Conservation (phyloP, 2,113 vertebrate genomes). For the Campylomormyrus numenius region DNA sequence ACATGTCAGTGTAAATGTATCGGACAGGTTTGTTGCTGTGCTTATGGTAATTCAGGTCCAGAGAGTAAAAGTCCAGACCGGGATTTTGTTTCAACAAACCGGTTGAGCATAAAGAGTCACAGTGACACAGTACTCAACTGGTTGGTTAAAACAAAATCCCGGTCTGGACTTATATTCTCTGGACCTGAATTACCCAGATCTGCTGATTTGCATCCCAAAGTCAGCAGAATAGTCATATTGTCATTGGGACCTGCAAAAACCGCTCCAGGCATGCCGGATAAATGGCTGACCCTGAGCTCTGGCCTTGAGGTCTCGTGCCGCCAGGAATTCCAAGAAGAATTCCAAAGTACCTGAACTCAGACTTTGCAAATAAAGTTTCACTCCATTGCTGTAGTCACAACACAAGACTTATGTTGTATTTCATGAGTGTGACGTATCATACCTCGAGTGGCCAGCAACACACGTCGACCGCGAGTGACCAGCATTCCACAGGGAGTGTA, state of each 20-base stretch:
- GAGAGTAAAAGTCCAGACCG: no score
- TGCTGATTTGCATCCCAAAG: neutral
- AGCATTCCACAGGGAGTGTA: neutral
- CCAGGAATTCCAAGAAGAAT: neutral
- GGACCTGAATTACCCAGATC: no score
- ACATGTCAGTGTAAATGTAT: neutral
- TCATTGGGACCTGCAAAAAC: neutral
- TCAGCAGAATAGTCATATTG: neutral
- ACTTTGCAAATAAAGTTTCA: neutral
- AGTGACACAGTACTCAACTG: no score
- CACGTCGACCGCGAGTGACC: no score
- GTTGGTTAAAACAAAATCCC: no score
- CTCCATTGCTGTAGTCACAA: neutral
- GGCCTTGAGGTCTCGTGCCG: neutral
- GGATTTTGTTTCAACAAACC: no score
- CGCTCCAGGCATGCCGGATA: neutral
- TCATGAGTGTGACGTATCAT: neutral
- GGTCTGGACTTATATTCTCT: no score
- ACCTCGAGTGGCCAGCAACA: neutral
- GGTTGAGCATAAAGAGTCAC: no score
- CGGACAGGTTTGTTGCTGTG: neutral
- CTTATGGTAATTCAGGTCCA: neutral
- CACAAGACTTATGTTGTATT: neutral
- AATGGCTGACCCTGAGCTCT: neutral
- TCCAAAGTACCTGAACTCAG: neutral